A percentile compares a stretch with the other conserved stretches of the same genome.
Conservation (phyloP, 2,888 invertebrate genomes). For the Oscheius sp. region DNA sequence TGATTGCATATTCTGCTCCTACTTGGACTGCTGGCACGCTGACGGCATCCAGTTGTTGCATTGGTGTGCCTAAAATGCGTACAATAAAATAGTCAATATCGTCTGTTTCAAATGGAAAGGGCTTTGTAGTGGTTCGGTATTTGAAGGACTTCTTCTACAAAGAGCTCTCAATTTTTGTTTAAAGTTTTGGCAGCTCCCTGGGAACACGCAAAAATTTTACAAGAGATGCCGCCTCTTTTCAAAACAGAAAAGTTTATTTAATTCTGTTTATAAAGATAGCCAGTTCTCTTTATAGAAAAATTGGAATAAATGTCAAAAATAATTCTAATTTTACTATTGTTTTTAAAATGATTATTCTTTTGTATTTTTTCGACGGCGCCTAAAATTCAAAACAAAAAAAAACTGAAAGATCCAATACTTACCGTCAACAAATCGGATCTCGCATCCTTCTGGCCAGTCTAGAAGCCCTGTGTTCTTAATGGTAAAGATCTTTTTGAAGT, state of each 20-base stretch:
- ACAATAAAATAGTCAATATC: too few relatives aligned
- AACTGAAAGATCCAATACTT: too few relatives aligned
- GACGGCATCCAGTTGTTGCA: not conserved
- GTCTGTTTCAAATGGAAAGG: too few relatives aligned
- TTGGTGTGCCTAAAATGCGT: conserved; percentile 22
- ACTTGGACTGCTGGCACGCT: not conserved
- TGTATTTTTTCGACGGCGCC: too few relatives aligned
- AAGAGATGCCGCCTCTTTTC: not conserved
- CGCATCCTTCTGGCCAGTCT: conserved; percentile 27
- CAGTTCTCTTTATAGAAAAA: not conserved
- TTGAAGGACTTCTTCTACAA: too few relatives aligned
- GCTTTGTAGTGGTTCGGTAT: too few relatives aligned
- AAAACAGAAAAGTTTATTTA: not conserved
- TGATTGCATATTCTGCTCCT: conserved; percentile 15
- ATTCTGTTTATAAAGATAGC: not conserved
- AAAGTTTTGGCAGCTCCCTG: not conserved
- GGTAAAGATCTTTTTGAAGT: conserved; percentile 13
- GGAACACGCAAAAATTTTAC: not conserved
- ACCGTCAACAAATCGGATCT: conserved; percentile 32
- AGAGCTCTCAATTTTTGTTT: too few relatives aligned
- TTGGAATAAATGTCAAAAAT: too few relatives aligned
- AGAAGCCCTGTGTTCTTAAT: conserved; percentile 16
- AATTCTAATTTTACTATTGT: too few relatives aligned
- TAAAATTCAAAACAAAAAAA: too few relatives aligned
- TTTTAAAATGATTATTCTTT: too few relatives aligned